phyloP scores from a whole-genome alignment of 2,113 vertebrate genomes.

The Choloepus hoffmanni region DNA sequence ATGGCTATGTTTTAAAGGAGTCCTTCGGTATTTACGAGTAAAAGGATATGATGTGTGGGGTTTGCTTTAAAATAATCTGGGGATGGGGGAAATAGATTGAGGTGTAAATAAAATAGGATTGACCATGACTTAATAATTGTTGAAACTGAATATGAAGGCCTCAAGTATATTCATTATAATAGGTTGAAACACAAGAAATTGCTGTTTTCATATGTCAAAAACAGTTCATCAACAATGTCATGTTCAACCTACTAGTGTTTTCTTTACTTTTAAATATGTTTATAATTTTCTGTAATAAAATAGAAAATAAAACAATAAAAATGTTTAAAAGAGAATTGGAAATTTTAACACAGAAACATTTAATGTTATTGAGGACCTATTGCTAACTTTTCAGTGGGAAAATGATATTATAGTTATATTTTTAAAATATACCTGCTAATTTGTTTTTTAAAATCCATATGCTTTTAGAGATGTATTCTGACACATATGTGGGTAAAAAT shows the following conservation, averaged over 20 bases:
- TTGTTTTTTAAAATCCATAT: not conserved
- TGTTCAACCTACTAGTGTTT: not conserved
- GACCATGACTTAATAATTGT: not conserved
- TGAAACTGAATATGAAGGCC: not conserved
- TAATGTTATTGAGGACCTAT: not conserved
- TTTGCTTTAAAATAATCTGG: constrained; percentile 11
- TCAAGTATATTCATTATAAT: not conserved
- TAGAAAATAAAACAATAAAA: not conserved
- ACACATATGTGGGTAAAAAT: not conserved
- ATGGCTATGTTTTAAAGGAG: not conserved
- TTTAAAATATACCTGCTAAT: not conserved
- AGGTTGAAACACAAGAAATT: not conserved
- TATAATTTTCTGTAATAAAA: not conserved
- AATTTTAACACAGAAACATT: not conserved
- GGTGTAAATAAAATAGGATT: not conserved
- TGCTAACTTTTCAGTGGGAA: not conserved
- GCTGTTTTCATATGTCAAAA: not conserved
- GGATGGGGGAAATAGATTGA: not conserved
- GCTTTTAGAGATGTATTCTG: not conserved
- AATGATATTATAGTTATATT: not conserved
- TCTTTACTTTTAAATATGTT: not conserved
- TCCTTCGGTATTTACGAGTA: not conserved
- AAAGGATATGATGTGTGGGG: not conserved
- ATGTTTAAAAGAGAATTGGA: not conserved
- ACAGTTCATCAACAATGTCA: not conserved